Evolutionary conservation across 2,888 invertebrate genomes (phyloP).

Genomic region (Calliscelio sp.): DNA sequence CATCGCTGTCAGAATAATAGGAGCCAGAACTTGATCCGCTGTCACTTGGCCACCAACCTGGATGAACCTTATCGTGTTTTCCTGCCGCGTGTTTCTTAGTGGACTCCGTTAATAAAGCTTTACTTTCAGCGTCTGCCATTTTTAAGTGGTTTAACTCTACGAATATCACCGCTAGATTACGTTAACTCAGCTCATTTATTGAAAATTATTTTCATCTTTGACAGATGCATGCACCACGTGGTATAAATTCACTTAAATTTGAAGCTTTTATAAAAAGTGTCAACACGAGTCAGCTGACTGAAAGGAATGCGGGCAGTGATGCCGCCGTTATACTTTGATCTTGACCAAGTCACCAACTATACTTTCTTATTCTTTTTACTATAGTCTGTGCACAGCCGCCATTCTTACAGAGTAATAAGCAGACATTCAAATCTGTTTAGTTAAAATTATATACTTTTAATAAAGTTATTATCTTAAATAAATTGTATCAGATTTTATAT

Average conservation of each 20-base stretch:
- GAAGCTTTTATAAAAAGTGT: constrained; percentile 46
- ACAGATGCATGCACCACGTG: neutral
- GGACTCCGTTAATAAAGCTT: constrained; percentile 43
- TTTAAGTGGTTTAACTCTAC: too few relatives aligned
- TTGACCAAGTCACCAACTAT: constrained; percentile 25
- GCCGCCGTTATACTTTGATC: constrained; percentile 4
- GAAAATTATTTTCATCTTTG: too few relatives aligned
- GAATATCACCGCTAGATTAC: too few relatives aligned
- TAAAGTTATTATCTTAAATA: too few relatives aligned
- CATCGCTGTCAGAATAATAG: constrained; percentile 83
- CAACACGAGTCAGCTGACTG: constrained; percentile 55
- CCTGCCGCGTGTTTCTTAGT: constrained; percentile 19
- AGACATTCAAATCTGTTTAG: too few relatives aligned
- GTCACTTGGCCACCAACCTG: constrained; percentile 85
- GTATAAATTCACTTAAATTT: neutral
- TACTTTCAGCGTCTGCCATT: constrained; percentile 64
- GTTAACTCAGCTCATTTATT: too few relatives aligned
- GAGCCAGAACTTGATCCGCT: constrained; percentile 84
- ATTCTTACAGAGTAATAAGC: too few relatives aligned
- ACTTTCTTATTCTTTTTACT: constrained; percentile 31
- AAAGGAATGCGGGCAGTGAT: constrained; percentile 26
- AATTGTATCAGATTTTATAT: too few relatives aligned
- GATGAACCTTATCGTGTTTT: constrained; percentile 79
- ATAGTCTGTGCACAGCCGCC: constrained; percentile 19
- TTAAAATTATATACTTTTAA: too few relatives aligned